Conservation (phyloP, 2,888 invertebrate species). For the Nomada goodeniana region DNA sequence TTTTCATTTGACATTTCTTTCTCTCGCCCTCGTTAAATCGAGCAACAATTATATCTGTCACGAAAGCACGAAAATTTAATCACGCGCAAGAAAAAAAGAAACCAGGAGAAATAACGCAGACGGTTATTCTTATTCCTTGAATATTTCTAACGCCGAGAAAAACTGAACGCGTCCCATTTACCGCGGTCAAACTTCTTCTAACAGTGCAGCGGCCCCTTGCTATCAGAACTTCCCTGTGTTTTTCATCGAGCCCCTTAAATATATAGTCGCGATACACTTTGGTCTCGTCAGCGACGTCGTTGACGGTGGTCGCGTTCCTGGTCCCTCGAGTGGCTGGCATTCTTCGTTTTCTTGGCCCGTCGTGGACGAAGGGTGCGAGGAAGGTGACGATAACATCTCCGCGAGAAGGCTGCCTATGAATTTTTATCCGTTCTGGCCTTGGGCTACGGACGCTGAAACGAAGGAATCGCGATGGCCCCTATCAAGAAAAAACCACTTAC, state of each 20-base stretch:
- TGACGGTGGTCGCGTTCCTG: constrained; percentile 43
- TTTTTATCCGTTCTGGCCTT: constrained; percentile 65
- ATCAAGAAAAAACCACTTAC: constrained; percentile 58
- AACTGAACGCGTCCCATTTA: constrained; percentile 16
- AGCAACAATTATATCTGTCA: too few species aligned
- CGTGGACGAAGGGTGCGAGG: constrained; percentile 56
- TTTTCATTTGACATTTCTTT: not conserved
- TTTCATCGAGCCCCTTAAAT: constrained; percentile 41
- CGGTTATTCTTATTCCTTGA: too few species aligned
- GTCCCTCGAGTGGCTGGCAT: constrained; percentile 56
- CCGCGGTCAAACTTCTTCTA: not conserved
- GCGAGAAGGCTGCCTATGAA: constrained; percentile 68
- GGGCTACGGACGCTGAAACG: constrained; percentile 52
- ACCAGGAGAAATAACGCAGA: too few species aligned
- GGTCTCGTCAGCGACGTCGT: constrained; percentile 44
- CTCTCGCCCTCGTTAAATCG: not conserved
- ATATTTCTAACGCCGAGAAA: not conserved
- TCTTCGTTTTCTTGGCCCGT: constrained; percentile 59
- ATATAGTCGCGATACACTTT: constrained; percentile 7
- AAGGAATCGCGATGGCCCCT: constrained; percentile 60
- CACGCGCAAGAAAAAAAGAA: too few species aligned
- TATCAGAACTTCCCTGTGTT: constrained; percentile 19
- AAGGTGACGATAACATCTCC: constrained; percentile 69
- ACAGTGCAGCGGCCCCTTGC: not conserved
- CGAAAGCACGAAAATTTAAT: too few species aligned